Evolutionary conservation across 2,113 vertebrate species (phyloP).

Genomic region (Ahaetulla prasina): DNA sequence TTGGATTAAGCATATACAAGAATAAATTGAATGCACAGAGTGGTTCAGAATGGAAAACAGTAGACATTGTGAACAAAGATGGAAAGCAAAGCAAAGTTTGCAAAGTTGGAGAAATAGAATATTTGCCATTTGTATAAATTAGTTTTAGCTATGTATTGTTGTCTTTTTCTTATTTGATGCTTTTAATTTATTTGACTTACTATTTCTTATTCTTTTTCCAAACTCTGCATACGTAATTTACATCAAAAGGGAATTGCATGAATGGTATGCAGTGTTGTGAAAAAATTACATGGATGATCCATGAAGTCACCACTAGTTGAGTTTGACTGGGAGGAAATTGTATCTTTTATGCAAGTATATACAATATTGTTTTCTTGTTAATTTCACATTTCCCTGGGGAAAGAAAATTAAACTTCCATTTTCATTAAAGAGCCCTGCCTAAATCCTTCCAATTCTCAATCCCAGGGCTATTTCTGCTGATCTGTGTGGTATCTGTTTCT

Average conservation of each 20-base stretch:
- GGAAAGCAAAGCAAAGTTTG: neutral
- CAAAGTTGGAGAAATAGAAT: neutral
- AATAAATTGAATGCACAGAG: neutral
- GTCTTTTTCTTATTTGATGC: neutral
- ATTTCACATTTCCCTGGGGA: neutral
- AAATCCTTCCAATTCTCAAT: too few relatives aligned
- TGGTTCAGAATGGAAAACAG: neutral
- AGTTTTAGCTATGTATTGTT: neutral
- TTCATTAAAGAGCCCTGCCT: neutral
- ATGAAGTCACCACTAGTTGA: neutral
- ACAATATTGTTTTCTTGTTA: neutral
- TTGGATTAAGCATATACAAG: neutral
- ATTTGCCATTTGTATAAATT: neutral
- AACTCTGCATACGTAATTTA: neutral
- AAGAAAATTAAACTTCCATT: neutral
- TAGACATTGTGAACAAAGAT: neutral
- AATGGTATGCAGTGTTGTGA: neutral
- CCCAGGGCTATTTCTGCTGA: neutral
- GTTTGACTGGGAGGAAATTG: neutral
- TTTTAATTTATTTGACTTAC: neutral
- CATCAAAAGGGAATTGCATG: neutral
- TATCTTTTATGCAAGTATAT: slow-evolving; percentile 4
- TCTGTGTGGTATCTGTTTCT: fast-evolving
- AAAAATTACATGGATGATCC: neutral
- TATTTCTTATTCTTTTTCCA: neutral